Conservation (phyloP, 2,113 vertebrate genomes). For the Halichoeres trimaculatus region DNA sequence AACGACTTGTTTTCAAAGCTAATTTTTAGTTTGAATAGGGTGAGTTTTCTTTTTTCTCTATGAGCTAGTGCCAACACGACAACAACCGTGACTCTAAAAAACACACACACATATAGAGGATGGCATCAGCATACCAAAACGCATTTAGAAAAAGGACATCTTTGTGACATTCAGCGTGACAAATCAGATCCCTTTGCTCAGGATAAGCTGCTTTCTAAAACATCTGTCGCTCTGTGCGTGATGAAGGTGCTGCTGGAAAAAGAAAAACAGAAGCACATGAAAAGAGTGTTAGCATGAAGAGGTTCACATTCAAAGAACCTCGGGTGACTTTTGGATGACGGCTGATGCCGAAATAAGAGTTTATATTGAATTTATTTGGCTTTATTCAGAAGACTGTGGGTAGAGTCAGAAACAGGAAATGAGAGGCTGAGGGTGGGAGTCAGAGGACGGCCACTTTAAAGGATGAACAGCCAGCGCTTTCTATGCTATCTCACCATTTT, state of each 20-base stretch:
- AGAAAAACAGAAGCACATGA: neutral
- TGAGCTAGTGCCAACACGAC: conserved; percentile 10
- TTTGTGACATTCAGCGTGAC: conserved; percentile 16
- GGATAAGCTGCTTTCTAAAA: conserved; percentile 5
- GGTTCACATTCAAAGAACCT: neutral
- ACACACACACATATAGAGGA: conserved; percentile 12
- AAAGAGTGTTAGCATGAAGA: neutral
- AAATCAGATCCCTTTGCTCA: conserved; percentile 3
- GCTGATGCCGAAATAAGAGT: too few species aligned
- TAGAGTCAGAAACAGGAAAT: too few species aligned
- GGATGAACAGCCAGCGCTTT: too few species aligned
- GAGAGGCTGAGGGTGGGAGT: too few species aligned
- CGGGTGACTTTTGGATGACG: too few species aligned
- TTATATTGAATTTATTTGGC: too few species aligned
- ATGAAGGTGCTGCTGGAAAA: conserved; percentile 14
- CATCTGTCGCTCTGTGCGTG: neutral
- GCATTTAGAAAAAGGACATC: conserved; percentile 11
- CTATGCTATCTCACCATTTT: too few species aligned
- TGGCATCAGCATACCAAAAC: conserved; percentile 9
- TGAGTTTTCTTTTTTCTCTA: neutral
- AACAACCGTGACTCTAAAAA: conserved; percentile 22
- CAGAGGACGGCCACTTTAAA: too few species aligned
- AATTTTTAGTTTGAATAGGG: conserved; percentile 33
- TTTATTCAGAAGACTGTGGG: too few species aligned
- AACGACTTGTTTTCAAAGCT: conserved; percentile 53